Base-by-base conservation (phyloP, 2,797 vertebrate genomes). In the Falco berigora region DNA sequence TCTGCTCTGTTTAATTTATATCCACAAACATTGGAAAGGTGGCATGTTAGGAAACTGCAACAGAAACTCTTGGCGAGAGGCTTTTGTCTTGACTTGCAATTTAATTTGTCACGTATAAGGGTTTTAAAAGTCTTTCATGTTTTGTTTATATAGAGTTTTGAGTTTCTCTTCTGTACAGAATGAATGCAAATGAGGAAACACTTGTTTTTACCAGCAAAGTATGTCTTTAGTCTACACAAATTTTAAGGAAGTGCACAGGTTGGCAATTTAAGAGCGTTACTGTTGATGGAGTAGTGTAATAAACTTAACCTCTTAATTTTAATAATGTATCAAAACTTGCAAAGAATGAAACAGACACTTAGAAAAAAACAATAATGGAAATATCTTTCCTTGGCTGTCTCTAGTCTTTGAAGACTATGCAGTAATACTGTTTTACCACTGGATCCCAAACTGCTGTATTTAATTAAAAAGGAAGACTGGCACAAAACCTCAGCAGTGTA, bases 141-240 rank as follows among this genome's bases (percentile, higher is more conserved):
- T 93, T 73, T 76, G 38, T 94, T 96, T 80, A 38, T 36, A 2
- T 63, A 10, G 11, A 46, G 12, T 63, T 92, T 89, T 88, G 63
- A 71, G 18, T 87, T 85, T 87, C 63, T 47, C 0, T 49, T 82
- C 25, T n/a, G 10, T 90, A 36, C 22, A 32, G 69, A 80, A 77
- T 80, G 20, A 80, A 88, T 92, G 69, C 44, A 83, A 83, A 96
- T 93, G 56, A 94, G 87, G 71, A 94, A 83, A 23, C 83, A 87
- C 1, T 90, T 61, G 20, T 6, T 53, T 82, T 19, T 3, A 66
- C 0, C 0, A 4, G 14, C 30, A 50, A 61, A 22, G 34, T 87
- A 17, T 87, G 32, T 27, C 78, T 25, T 62, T 64, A 63, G 61
- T 55, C 84, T 80, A 36, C 49, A 49, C 38, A 50, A 52, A 30